Conservation (phyloP, 2,888 invertebrate genomes). For the Stenoptilia bipunctidactyla region DNA sequence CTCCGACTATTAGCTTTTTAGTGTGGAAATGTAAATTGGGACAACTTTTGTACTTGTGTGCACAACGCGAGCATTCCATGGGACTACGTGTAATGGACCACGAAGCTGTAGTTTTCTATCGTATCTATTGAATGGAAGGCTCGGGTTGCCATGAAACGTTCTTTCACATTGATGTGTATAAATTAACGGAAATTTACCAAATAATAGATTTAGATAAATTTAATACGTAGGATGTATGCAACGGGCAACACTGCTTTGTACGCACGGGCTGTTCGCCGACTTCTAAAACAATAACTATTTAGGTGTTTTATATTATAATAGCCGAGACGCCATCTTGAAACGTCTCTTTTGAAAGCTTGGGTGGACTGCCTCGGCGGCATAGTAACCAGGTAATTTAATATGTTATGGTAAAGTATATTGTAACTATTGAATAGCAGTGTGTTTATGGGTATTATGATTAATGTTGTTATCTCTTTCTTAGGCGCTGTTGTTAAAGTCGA, state of each 20-base stretch:
- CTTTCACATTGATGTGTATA: too few relatives aligned
- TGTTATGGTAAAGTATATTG: neutral
- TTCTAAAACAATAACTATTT: constrained; percentile 49
- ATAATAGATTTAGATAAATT: constrained; percentile 30
- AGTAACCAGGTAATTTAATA: too few relatives aligned
- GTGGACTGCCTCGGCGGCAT: too few relatives aligned
- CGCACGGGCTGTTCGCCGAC: constrained; percentile 33
- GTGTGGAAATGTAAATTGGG: too few relatives aligned
- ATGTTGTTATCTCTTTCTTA: constrained; percentile 70
- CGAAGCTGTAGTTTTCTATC: too few relatives aligned
- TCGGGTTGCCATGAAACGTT: too few relatives aligned
- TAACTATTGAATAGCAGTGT: constrained; percentile 39
- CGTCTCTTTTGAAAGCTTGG: too few relatives aligned
- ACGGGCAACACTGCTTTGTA: constrained; percentile 27
- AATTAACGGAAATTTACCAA: constrained; percentile 16
- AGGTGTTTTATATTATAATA: constrained; percentile 31
- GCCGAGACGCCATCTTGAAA: too few relatives aligned
- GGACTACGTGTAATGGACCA: too few relatives aligned
- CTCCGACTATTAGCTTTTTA: neutral
- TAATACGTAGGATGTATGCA: constrained; percentile 27
- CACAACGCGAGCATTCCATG: too few relatives aligned
- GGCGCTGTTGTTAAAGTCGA: constrained; percentile 61
- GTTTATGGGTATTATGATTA: constrained; percentile 59
- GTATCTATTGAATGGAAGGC: too few relatives aligned
- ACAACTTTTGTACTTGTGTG: too few relatives aligned